phyloP scores from a whole-genome alignment of 2,113 vertebrate species.

The Corythornis cristatus region DNA sequence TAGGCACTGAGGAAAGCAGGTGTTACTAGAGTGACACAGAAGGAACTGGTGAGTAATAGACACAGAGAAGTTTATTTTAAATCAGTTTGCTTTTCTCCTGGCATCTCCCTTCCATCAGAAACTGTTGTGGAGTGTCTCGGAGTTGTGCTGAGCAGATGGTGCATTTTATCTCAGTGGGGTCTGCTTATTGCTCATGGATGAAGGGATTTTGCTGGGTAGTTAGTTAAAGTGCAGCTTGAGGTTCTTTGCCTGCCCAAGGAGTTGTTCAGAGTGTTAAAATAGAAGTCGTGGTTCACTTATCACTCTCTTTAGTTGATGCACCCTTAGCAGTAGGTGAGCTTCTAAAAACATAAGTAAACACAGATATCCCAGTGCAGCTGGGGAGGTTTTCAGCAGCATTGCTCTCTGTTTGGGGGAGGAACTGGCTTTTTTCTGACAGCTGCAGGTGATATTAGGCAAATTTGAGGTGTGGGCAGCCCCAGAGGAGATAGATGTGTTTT shows the following conservation, averaged over 20 bases:
- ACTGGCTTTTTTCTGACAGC: neutral
- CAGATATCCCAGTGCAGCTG: neutral
- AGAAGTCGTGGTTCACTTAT: neutral
- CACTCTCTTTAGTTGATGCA: slow-evolving; percentile 1
- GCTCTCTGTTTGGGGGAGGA: neutral
- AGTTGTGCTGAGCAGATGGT: slow-evolving; percentile 42
- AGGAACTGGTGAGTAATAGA: neutral
- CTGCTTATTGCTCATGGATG: neutral
- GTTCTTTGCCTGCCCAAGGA: neutral
- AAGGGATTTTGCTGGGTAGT: neutral
- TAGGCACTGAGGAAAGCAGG: neutral
- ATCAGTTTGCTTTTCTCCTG: slow-evolving; percentile 26
- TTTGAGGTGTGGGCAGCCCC: neutral
- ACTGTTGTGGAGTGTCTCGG: neutral
- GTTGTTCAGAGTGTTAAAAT: slow-evolving; percentile 24
- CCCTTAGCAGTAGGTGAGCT: neutral
- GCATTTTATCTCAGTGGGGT: neutral
- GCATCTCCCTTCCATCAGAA: slow-evolving; percentile 20
- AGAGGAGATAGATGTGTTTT: neutral
- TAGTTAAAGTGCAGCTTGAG: slow-evolving; percentile 14
- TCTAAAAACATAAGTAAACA: slow-evolving; percentile 32
- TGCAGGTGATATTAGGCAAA: neutral
- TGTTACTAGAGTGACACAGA: slow-evolving; percentile 2
- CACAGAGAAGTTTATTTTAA: neutral
- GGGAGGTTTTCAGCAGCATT: neutral